These are phyloP conservation scores for Geotrypetes seraphini DNA, from an alignment of 2,797 vertebrate species.

Conservation along the genomic window DNA sequence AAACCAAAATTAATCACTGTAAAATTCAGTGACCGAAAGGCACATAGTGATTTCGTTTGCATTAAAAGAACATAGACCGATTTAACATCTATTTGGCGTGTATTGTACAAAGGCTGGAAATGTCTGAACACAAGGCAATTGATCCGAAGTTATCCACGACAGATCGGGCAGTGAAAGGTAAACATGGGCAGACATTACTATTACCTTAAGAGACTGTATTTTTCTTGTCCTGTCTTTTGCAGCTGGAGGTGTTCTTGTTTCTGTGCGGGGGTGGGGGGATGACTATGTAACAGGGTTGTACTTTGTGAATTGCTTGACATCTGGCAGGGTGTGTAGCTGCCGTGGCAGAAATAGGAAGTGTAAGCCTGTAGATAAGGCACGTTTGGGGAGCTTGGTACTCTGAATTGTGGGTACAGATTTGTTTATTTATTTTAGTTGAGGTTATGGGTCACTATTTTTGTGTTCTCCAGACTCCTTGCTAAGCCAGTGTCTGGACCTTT, in stretches of 20 bases:
- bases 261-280: not conserved
- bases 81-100: too few species aligned
- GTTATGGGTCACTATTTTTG: too few species aligned
- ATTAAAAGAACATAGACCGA: constrained; percentile 22
- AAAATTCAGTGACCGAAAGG: too few species aligned
- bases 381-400: too few species aligned
- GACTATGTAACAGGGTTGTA: constrained; percentile 10
- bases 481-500: too few species aligned
- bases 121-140: constrained; percentile 93
- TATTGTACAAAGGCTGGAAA: constrained; percentile 74
- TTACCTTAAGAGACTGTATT: too few species aligned
- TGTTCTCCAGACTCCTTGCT: too few species aligned
- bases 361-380: constrained; percentile 29
- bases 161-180: constrained; percentile 94
- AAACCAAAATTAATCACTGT: too few species aligned
- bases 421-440: too few species aligned
- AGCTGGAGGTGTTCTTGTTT: constrained; percentile 15
- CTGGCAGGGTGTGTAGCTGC: constrained; percentile 59
- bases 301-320: constrained; percentile 11
- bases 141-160: constrained; percentile 95
- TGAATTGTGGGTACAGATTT: too few species aligned
- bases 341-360: constrained; percentile 74
- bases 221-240: not conserved
- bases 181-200: constrained; percentile 32
- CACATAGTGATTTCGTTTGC: too few species aligned